phyloP scores from a whole-genome alignment of 2,888 invertebrate species.

The Andrena marginata region DNA sequence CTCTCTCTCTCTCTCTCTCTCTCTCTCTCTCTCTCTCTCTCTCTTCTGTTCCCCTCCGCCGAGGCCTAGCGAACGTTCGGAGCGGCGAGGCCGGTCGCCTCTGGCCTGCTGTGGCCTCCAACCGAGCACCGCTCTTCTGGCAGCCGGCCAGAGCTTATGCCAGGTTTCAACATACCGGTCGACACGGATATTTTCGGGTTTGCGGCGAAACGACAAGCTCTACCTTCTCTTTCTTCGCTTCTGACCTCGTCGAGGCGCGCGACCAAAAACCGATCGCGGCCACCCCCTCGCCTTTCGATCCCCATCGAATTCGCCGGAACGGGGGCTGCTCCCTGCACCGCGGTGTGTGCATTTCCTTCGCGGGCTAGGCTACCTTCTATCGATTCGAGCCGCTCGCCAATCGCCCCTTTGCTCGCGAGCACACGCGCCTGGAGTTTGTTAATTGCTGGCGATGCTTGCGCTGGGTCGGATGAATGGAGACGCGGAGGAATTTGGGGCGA shows the following conservation, averaged over 20 bases:
- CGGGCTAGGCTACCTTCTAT: constrained; percentile 27
- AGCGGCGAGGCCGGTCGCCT: constrained; percentile 63
- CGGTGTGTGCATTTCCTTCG: background rate
- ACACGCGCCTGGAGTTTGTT: background rate
- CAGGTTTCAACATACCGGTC: constrained; percentile 84
- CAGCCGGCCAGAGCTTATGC: constrained; percentile 83
- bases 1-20: background rate
- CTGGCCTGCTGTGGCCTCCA: constrained; percentile 74
- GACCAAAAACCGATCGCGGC: constrained; percentile 24
- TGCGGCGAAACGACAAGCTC: constrained; percentile 71
- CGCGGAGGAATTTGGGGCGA: too few relatives aligned
- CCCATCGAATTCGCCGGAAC: background rate
- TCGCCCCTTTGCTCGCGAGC: background rate
- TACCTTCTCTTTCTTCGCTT: constrained; percentile 48
- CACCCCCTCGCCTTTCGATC: background rate
- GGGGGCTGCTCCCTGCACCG: background rate
- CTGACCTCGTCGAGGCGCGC: constrained; percentile 40
- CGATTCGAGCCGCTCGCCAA: constrained; percentile 12
- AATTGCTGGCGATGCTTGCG: background rate
- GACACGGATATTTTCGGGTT: constrained; percentile 84
- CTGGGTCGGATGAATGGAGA: background rate
- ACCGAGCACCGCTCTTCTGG: constrained; percentile 77
- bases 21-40: background rate
- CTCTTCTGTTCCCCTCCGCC: constrained; percentile 15
- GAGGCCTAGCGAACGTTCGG: constrained; percentile 51